Evolutionary conservation across 2,797 vertebrate species (phyloP).

Genomic region (Microctenopoma lineatum): DNA sequence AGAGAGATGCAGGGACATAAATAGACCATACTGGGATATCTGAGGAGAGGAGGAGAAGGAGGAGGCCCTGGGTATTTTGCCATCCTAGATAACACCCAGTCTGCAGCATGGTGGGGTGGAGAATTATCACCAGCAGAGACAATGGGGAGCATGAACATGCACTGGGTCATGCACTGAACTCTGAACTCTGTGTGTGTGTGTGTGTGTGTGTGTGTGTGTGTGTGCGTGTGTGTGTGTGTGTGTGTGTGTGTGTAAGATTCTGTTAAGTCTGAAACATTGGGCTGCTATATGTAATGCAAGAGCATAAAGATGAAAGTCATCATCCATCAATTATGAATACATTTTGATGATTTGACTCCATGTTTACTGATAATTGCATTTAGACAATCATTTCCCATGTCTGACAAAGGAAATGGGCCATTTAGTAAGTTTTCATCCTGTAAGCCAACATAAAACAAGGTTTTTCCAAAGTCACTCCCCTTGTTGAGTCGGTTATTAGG

Average conservation of each 20-base stretch:
- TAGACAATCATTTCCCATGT: neutral
- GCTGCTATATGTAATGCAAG: slow-evolving; percentile 14
- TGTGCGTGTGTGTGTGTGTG: slow-evolving; percentile 1
- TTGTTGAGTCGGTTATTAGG: no score
- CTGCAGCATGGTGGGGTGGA: slow-evolving; percentile 51
- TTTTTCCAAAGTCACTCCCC: no score
- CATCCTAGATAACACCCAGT: slow-evolving; percentile 70
- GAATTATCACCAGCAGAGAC: slow-evolving; percentile 59
- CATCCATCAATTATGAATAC: slow-evolving; percentile 4
- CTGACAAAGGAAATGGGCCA: neutral
- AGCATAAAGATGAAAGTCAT: slow-evolving; percentile 17
- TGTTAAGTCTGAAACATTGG: slow-evolving; percentile 18
- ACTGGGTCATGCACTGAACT: slow-evolving; percentile 35
- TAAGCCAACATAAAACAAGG: no score
- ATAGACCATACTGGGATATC: slow-evolving; percentile 76
- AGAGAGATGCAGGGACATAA: slow-evolving; percentile 73
- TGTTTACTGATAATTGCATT: neutral
- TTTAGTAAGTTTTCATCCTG: no score
- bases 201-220: neutral
- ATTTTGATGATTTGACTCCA: neutral
- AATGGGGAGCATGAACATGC: slow-evolving; percentile 40
- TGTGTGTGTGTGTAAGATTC: slow-evolving; percentile 7
- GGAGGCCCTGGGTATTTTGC: slow-evolving; percentile 73
- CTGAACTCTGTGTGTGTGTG: slow-evolving; percentile 2
- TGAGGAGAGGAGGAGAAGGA: slow-evolving; percentile 65